A percentile compares a stretch with the other conserved stretches of the same genome.
Conservation (phyloP, 2,113 vertebrate genomes). For the Siniperca knerii region DNA sequence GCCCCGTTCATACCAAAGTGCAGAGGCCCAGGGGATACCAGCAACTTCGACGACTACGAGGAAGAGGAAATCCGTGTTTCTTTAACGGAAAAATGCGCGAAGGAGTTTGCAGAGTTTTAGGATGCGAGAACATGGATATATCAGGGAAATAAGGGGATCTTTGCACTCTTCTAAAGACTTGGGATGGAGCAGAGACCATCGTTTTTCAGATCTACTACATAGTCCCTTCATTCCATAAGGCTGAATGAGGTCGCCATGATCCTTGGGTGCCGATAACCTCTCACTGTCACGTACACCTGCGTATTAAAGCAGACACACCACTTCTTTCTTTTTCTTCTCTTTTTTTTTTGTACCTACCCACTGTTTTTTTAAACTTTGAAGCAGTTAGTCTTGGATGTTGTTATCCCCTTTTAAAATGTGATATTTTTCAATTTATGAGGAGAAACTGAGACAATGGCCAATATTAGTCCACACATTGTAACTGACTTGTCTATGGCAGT, state of each 20-base stretch:
- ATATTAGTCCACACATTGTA: constrained; percentile 83
- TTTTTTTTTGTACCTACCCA: constrained; percentile 71
- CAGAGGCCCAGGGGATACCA: constrained; percentile 98
- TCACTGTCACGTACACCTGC: constrained; percentile 90
- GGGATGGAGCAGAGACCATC: constrained; percentile 93
- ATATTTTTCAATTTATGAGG: constrained; percentile 84
- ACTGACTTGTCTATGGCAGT: constrained; percentile 84
- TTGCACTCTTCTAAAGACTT: constrained; percentile 95
- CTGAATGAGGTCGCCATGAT: constrained; percentile 92
- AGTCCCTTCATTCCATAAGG: constrained; percentile 95
- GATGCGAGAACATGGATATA: constrained; percentile 85
- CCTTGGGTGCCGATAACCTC: constrained; percentile 91
- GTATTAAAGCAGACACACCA: constrained; percentile 89
- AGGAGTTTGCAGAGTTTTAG: constrained; percentile 99
- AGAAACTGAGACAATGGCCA: constrained; percentile 71
- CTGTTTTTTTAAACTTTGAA: constrained; percentile 73
- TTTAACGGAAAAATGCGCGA: constrained; percentile 97
- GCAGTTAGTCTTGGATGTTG: constrained; percentile 85
- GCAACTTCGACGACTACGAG: constrained; percentile 99
- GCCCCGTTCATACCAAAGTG: constrained; percentile 99
- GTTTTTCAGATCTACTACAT: constrained; percentile 90
- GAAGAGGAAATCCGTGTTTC: constrained; percentile 99
- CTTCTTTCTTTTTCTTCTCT: constrained; percentile 83
- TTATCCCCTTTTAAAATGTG: constrained; percentile 84
- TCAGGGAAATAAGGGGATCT: constrained; percentile 91